These are phyloP conservation scores for Drosophila chauvacae DNA, from an alignment of 1,140 invertebrate species.

Conservation along the genomic window DNA sequence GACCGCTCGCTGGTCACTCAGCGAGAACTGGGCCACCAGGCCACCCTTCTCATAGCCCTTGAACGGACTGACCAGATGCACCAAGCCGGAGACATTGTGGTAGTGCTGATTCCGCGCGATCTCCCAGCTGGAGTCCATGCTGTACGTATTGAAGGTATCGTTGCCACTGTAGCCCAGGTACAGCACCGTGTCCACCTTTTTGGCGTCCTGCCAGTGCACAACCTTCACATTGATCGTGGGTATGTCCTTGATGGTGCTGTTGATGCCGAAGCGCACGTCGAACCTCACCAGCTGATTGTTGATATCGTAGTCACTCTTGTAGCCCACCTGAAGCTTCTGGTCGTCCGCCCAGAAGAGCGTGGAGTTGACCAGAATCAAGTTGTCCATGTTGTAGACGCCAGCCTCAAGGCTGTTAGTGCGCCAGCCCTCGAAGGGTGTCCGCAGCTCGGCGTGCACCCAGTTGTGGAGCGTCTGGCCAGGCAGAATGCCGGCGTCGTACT, in stretches of 20 bases:
- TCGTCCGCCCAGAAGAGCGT: constrained; percentile 86
- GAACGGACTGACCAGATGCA: constrained; percentile 86
- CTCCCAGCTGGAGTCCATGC: constrained; percentile 86
- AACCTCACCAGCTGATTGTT: constrained; percentile 83
- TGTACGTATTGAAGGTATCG: constrained; percentile 85
- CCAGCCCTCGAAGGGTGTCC: constrained; percentile 91
- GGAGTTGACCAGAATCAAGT: constrained; percentile 78
- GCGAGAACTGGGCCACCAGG: constrained; percentile 87
- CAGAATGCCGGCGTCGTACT: constrained; percentile 83
- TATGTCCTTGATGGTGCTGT: constrained; percentile 87
- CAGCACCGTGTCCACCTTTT: constrained; percentile 85
- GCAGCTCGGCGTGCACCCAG: constrained; percentile 85
- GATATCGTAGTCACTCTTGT: constrained; percentile 85
- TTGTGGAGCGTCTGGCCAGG: constrained; percentile 85
- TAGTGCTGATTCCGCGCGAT: constrained; percentile 80
- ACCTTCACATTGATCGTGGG: constrained; percentile 86
- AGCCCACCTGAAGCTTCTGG: constrained; percentile 85
- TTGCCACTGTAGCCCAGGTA: constrained; percentile 83
- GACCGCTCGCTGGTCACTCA: constrained; percentile 87
- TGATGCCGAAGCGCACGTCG: constrained; percentile 85
- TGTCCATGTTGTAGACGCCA: constrained; percentile 73
- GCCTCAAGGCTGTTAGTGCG: constrained; percentile 87
- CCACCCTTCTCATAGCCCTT: constrained; percentile 88
- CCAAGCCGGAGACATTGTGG: constrained; percentile 86
- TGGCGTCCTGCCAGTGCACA: constrained; percentile 85